Percentiles rank a stretch among this genome's conserved stretches.
Evolutionary conservation across 2,888 invertebrate species (phyloP).

Genomic region (Dione juno): DNA sequence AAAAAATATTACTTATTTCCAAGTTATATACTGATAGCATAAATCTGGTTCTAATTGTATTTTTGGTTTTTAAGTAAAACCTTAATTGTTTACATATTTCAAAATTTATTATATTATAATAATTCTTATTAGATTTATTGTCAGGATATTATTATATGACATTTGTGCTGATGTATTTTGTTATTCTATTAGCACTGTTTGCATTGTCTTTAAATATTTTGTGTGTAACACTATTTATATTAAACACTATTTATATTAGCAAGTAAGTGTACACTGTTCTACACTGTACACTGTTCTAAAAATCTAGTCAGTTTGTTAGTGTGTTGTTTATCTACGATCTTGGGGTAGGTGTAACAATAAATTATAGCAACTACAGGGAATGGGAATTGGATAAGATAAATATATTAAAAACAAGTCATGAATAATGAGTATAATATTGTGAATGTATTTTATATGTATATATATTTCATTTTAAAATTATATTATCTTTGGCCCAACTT

Average conservation of each 20-base stretch:
- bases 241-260: too few relatives aligned
- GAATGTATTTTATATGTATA: neutral
- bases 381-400: slow-evolving; percentile 50
- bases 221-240: slow-evolving; percentile 52
- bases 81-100: neutral
- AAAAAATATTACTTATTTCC: too few relatives aligned
- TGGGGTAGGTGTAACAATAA: slow-evolving; percentile 27
- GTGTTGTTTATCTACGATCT: slow-evolving; percentile 13
- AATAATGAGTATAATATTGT: neutral
- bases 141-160: neutral
- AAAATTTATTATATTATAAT: slow-evolving; percentile 3
- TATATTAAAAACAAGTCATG: neutral
- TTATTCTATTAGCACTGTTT: slow-evolving; percentile 54
- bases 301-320: slow-evolving; percentile 53
- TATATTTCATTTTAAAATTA: neutral
- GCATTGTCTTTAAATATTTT: slow-evolving; percentile 50
- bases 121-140: slow-evolving; percentile 17
- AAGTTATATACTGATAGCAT: too few relatives aligned
- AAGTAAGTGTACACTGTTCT: slow-evolving; percentile 45
- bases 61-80: neutral
- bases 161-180: slow-evolving; percentile 41
- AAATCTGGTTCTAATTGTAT: too few relatives aligned
- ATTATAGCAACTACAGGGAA: slow-evolving; percentile 55
- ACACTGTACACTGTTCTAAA: slow-evolving; percentile 44
- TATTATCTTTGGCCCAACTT: neutral